Evolutionary conservation across 2,113 vertebrate species (phyloP).

Genomic region (Dipodomys stephensi): DNA sequence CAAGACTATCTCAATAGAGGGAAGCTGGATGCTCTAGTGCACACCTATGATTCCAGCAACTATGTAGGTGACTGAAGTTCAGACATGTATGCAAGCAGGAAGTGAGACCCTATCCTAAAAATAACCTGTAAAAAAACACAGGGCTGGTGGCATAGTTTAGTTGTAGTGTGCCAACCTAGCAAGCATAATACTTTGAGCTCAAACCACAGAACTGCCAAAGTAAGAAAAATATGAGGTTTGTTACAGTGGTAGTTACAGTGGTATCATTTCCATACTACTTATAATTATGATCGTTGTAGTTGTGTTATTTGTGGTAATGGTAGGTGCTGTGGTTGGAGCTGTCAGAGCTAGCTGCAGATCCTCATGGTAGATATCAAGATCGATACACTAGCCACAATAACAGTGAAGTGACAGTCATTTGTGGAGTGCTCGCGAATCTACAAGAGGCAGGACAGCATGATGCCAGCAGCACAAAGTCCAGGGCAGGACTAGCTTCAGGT

Average conservation of each 20-base stretch:
- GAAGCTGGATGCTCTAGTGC: too few species aligned
- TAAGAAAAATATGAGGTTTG: not conserved
- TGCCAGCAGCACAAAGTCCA: not conserved
- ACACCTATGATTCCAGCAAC: too few species aligned
- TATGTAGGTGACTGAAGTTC: too few species aligned
- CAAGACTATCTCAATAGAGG: too few species aligned
- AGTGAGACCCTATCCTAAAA: too few species aligned
- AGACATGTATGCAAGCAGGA: too few species aligned
- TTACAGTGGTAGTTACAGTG: accelerated
- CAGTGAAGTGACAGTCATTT: accelerated
- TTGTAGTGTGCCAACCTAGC: too few species aligned
- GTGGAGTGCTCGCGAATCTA: not conserved
- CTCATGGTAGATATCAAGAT: not conserved
- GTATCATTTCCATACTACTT: not conserved
- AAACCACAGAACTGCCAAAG: too few species aligned
- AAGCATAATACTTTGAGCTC: too few species aligned
- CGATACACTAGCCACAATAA: not conserved
- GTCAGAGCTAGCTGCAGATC: not conserved
- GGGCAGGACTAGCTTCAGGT: not conserved
- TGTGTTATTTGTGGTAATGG: not conserved
- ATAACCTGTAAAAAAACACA: too few species aligned
- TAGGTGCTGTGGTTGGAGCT: too few species aligned
- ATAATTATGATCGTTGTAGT: not conserved
- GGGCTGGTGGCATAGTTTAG: too few species aligned
- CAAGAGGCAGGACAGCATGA: accelerated